phyloP scores from a whole-genome alignment of 2,113 vertebrate genomes.

The Reinhardtius hippoglossoides region DNA sequence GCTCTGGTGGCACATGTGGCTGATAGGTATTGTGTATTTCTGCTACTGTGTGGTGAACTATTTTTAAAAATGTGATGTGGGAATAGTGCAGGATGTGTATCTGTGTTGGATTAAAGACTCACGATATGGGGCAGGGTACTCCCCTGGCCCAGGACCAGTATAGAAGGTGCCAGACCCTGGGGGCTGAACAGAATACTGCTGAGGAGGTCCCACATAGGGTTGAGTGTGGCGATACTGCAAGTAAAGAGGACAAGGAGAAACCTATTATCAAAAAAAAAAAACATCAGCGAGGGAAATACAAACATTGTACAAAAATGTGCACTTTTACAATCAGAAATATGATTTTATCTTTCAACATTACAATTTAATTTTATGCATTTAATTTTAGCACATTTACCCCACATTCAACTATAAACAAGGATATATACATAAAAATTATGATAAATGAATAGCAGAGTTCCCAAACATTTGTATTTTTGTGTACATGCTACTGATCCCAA shows the following conservation, averaged over 20 bases:
- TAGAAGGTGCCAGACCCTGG: constrained; percentile 94
- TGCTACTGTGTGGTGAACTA: neutral
- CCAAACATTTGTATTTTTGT: too few species aligned
- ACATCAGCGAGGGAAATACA: neutral
- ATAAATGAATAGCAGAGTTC: too few species aligned
- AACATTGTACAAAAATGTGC: too few species aligned
- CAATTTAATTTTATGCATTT: too few species aligned
- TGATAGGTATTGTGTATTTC: neutral
- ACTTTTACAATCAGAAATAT: too few species aligned
- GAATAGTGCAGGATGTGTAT: too few species aligned
- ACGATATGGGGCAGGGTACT: constrained; percentile 94
- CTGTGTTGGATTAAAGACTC: constrained; percentile 68
- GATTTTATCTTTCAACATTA: neutral
- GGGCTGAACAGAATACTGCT: constrained; percentile 95
- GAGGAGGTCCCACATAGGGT: constrained; percentile 92
- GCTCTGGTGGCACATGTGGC: neutral
- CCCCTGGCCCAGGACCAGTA: constrained; percentile 94
- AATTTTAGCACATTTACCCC: too few species aligned
- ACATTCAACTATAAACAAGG: too few species aligned
- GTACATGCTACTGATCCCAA: too few species aligned
- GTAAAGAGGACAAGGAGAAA: constrained; percentile 16
- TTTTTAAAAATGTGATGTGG: neutral
- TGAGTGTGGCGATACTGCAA: constrained; percentile 93
- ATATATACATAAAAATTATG: too few species aligned
- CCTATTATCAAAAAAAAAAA: neutral